Evolutionary conservation across 2,888 invertebrate species (phyloP), one percentile per base, ranked within the genome.

Genomic region (Entomobrya proxima): DNA sequence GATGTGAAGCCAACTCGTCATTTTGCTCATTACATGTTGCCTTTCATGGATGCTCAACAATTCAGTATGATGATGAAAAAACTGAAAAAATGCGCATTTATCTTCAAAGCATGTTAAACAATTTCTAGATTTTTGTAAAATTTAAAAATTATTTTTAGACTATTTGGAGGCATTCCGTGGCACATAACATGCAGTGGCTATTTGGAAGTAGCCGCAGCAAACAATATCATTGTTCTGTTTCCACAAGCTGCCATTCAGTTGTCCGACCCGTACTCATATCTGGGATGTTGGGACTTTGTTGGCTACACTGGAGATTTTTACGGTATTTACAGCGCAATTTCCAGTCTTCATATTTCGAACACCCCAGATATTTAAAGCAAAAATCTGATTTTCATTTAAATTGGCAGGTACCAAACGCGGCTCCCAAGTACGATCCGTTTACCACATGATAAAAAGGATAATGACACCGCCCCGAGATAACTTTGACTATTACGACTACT

Each of bases 281-380:
- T 88, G 11, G 89, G 89, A 58, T 89, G 89, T 61, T 89, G 89
- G 89, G 89, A 89, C 55, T 88, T 89, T 75, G 89, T 88, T 11
- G 89, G 89, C n/a, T 89, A 89, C 69, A 88, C 89, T 27, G 89
- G 89, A 47, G 80, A 81, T 9, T 44, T 88, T 11, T 88, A 88
- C 52, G 88, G 88, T 88, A 85, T 21, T 67, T 18, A 27, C 55
- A 77, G 2, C 24, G 24, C 24, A 9, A 55, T 11, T 47, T 6
- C n/a, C n/a, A n/a, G n/a, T n/a, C n/a, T n/a, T n/a, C n/a, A n/a
- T n/a, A n/a, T n/a, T n/a, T n/a, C n/a, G n/a, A n/a, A n/a, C n/a
- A n/a, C n/a, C n/a, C 13, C 24, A 4, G 15, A 9, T 47, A 21
- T 27, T 21, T 9, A 27, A 77, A 11, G 9, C 27, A 24, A 27